A percentile compares a stretch with the other conserved stretches of the same genome.
These are phyloP conservation scores for Pocota personata DNA, from an alignment of 2,888 invertebrate genomes.

Conservation along the genomic window DNA sequence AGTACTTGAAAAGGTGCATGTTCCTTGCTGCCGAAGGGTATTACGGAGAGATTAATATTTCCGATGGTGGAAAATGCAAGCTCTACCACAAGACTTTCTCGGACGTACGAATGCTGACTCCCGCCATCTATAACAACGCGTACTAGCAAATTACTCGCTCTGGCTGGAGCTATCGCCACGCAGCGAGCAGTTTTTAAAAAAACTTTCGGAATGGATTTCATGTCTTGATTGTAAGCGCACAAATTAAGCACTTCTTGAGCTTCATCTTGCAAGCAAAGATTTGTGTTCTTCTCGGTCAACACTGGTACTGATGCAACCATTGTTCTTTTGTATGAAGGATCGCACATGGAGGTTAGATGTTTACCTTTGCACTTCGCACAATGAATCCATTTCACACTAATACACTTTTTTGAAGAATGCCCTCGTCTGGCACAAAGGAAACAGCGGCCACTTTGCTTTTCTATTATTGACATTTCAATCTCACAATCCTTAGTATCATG, in stretches of 20 bases:
- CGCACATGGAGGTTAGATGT: slow-evolving; percentile 6
- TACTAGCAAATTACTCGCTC: too few species aligned
- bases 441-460: slow-evolving; percentile 15
- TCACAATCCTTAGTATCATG: slow-evolving; percentile 9
- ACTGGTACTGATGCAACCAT: not conserved
- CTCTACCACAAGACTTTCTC: not conserved
- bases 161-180: too few species aligned
- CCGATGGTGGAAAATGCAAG: not conserved
- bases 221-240: not conserved
- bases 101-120: slow-evolving; percentile 7
- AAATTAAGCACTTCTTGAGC: too few species aligned
- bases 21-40: not conserved
- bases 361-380: not conserved
- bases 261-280: not conserved
- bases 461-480: not conserved
- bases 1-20: not conserved
- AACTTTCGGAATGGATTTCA: slow-evolving; percentile 4
- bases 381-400: not conserved
- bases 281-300: not conserved
- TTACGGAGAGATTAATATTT: not conserved
- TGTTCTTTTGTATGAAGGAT: not conserved
- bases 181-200: slow-evolving; percentile 14
- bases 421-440: slow-evolving; percentile 16
- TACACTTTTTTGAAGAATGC: slow-evolving; percentile 25
- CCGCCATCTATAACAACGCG: slow-evolving; percentile 9